phyloP scores from a whole-genome alignment of 2,797 vertebrate genomes.

The Sebastes reedi region DNA sequence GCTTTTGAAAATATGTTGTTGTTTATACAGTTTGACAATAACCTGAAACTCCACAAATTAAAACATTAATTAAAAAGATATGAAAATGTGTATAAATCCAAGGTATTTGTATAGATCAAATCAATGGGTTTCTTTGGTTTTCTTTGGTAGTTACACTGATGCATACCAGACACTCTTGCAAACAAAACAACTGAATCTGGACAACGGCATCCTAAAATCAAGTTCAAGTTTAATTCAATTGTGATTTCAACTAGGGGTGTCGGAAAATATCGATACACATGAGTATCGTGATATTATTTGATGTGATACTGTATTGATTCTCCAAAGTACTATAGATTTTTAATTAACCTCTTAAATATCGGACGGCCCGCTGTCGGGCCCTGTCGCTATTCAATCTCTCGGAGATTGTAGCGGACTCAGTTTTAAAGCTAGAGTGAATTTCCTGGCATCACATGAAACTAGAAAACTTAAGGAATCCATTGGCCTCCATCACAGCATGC shows the following conservation, averaged over 20 bases:
- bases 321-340: too few species aligned
- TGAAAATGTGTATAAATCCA: background rate
- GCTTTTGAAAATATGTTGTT: background rate
- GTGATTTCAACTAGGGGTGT: background rate
- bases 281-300: too few species aligned
- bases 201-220: background rate
- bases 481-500: too few species aligned
- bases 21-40: background rate
- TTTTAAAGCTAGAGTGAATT: too few species aligned
- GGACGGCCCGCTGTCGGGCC: accelerated
- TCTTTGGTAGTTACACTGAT: background rate
- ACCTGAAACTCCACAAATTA: background rate
- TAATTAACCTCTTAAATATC: too few species aligned
- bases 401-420: too few species aligned
- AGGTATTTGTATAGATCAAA: background rate
- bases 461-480: too few species aligned
- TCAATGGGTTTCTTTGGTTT: background rate
- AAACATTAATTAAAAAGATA: background rate
- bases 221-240: background rate
- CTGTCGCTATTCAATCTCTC: too few species aligned
- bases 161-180: background rate
- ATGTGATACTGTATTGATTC: too few species aligned
- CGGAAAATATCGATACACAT: too few species aligned
- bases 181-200: background rate
- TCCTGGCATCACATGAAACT: too few species aligned